Evolutionary conservation across 2,888 invertebrate species (phyloP), one percentile per base, ranked within the genome.

Genomic region (Chymomyza procnemis): DNA sequence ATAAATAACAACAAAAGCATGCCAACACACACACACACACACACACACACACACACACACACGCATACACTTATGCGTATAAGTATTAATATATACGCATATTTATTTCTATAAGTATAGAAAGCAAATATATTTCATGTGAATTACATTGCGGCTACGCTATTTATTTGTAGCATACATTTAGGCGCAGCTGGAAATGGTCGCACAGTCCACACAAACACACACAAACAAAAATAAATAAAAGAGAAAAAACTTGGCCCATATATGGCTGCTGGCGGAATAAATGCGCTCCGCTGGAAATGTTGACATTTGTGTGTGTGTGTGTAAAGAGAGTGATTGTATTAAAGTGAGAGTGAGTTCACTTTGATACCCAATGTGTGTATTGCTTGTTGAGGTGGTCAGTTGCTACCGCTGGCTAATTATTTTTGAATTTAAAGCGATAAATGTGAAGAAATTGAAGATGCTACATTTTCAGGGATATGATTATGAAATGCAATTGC

Each of bases 141-240:
- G 34, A 41, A 41, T 41, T 41, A 41, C 34, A 12, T 41, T 9
- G 34, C 34, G 34, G 34, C 34, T 41, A 41, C 34, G 50, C 14
- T 19, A 50, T 50, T 50, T 50, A 19, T 54, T 19, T 54, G 8
- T 18, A 9, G 26, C 54, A 21, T 54, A 54, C 21, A 22, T 56
- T 56, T 22, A 26, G 56, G 26, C 54, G 14, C 79, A 69, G 72
- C 76, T 75, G 76, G 52, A 57, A 61, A 61, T 59, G 76, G 60
- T 66, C 68, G 64, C 75, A 68, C 41, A 60, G 71, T 21, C 18
- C 62, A 62, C 63, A 71, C 54, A 61, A 52, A 19, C 50, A 66
- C 50, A 26, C 30, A 47, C 14, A 4, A 6, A n/a, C 47, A n/a
- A 4, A 47, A 8, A n/a, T n/a, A 47, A 47, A 4, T 3, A 16